Evolutionary conservation across 23 tunicate genomes (phyloP).

Genomic region (Trididemnum clinides): DNA sequence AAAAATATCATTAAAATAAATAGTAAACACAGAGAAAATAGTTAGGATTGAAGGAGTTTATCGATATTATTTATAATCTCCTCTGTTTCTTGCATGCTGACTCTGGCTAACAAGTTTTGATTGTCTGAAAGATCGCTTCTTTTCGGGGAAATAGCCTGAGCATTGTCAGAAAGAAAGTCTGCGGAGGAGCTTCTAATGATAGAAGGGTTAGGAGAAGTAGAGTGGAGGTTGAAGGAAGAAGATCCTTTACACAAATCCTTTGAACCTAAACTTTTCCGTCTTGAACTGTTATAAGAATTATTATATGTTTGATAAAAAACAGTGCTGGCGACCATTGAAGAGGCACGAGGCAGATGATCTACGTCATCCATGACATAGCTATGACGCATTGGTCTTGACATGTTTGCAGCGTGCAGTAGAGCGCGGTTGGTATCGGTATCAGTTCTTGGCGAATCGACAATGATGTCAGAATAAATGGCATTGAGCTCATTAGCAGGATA

Average conservation of each 20-base stretch:
- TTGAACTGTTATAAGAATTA: background rate
- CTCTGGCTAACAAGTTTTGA: slow-evolving; percentile 1
- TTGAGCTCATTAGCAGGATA: slow-evolving; percentile 63
- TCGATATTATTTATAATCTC: slow-evolving; percentile 65
- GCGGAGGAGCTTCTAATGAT: slow-evolving; percentile 40
- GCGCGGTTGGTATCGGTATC: no score
- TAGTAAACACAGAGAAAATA: background rate
- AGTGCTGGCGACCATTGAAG: background rate
- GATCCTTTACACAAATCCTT: background rate
- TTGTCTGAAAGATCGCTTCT: background rate
- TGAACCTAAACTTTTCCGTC: background rate
- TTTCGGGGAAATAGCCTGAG: background rate
- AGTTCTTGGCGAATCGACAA: no score
- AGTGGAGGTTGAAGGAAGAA: background rate
- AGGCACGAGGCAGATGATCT: background rate
- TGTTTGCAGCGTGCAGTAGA: background rate
- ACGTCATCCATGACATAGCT: slow-evolving; percentile 15
- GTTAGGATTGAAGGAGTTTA: slow-evolving; percentile 36
- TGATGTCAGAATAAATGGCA: slow-evolving; percentile 63
- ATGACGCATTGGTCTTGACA: background rate
- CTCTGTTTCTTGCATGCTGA: slow-evolving; percentile 56
- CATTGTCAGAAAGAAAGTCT: slow-evolving; percentile 16
- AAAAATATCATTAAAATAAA: background rate
- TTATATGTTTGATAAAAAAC: background rate
- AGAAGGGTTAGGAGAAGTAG: background rate